A percentile compares a stretch with the other conserved stretches of the same genome.
phyloP scores from a whole-genome alignment of 2,113 vertebrate genomes.

The Aspiorhynchus laticeps region DNA sequence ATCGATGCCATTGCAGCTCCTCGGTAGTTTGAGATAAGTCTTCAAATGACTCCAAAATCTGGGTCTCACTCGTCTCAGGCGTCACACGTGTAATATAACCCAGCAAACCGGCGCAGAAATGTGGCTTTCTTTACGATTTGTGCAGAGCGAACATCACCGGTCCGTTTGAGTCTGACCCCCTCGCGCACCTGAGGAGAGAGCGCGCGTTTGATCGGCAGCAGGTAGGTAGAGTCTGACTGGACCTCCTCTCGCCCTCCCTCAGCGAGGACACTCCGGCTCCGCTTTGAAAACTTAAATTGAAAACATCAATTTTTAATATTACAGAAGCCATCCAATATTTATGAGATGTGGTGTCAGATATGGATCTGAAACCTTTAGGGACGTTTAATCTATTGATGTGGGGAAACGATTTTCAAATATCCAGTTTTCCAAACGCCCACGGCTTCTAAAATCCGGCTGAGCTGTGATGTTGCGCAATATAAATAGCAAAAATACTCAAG shows the following conservation, averaged over 20 bases:
- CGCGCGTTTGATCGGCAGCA: slow-evolving; percentile 40
- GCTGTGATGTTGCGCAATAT: background rate
- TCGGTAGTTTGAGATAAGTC: slow-evolving; percentile 38
- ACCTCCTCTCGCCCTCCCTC: slow-evolving; percentile 33
- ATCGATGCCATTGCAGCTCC: slow-evolving; percentile 82
- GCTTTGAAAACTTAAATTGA: slow-evolving; percentile 48
- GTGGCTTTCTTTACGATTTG: slow-evolving; percentile 14
- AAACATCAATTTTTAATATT: slow-evolving; percentile 34
- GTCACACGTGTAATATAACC: background rate
- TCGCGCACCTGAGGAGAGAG: slow-evolving; percentile 44
- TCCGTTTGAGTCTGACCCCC: background rate
- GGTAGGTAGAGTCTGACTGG: slow-evolving; percentile 31
- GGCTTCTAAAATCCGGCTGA: slow-evolving; percentile 15
- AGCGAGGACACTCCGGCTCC: slow-evolving; percentile 4
- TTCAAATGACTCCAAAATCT: slow-evolving; percentile 15
- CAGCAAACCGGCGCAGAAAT: background rate
- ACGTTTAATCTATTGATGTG: slow-evolving; percentile 43
- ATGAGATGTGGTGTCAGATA: slow-evolving; percentile 31
- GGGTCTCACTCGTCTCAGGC: background rate
- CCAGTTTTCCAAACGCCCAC: slow-evolving; percentile 24
- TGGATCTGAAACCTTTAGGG: slow-evolving; percentile 38
- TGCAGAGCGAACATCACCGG: slow-evolving; percentile 2
- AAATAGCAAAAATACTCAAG: slow-evolving; percentile 11
- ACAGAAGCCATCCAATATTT: slow-evolving; percentile 42
- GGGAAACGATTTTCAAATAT: slow-evolving; percentile 25